Evolutionary conservation across 1,140 invertebrate genomes (phyloP).

Genomic region (Melitaea cinxia): DNA sequence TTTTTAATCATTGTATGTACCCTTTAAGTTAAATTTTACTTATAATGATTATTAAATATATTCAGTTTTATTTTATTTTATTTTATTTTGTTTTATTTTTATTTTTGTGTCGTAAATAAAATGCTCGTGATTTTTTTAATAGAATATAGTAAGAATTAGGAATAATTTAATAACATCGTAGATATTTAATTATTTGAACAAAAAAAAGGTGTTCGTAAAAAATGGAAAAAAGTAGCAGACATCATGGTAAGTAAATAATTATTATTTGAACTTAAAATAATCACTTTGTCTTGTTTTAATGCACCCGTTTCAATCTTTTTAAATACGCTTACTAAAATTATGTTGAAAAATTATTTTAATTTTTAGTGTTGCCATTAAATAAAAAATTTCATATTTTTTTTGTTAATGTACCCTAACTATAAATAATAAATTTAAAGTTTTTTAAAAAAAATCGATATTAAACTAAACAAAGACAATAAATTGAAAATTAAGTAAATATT

Average conservation of each 20-base stretch:
- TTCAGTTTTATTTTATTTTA: slow-evolving; percentile 80
- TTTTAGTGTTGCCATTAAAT: slow-evolving; percentile 1
- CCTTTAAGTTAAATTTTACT: slow-evolving; percentile 66
- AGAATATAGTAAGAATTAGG: slow-evolving; percentile 23
- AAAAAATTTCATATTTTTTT: not conserved
- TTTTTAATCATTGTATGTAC: slow-evolving; percentile 66
- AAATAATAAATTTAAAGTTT: not conserved
- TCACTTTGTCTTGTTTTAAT: slow-evolving; percentile 33
- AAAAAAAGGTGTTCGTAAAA: slow-evolving; percentile 33
- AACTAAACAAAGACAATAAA: not conserved
- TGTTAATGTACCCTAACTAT: not conserved
- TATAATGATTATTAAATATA: slow-evolving; percentile 78
- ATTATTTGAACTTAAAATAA: slow-evolving; percentile 25
- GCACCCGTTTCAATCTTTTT: slow-evolving; percentile 26
- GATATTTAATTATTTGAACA: slow-evolving; percentile 29
- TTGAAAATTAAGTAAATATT: not conserved
- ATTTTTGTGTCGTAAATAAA: slow-evolving; percentile 52
- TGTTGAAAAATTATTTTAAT: not conserved
- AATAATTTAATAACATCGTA: slow-evolving; percentile 19
- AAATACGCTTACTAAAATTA: slow-evolving; percentile 28
- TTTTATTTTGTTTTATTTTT: slow-evolving; percentile 71
- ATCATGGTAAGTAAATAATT: slow-evolving; percentile 38
- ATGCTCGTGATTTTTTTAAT: slow-evolving; percentile 26
- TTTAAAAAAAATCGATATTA: not conserved
- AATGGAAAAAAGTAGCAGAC: slow-evolving; percentile 20